phyloP scores from a whole-genome alignment of 2,113 vertebrate species.

The Callipepla californica region DNA sequence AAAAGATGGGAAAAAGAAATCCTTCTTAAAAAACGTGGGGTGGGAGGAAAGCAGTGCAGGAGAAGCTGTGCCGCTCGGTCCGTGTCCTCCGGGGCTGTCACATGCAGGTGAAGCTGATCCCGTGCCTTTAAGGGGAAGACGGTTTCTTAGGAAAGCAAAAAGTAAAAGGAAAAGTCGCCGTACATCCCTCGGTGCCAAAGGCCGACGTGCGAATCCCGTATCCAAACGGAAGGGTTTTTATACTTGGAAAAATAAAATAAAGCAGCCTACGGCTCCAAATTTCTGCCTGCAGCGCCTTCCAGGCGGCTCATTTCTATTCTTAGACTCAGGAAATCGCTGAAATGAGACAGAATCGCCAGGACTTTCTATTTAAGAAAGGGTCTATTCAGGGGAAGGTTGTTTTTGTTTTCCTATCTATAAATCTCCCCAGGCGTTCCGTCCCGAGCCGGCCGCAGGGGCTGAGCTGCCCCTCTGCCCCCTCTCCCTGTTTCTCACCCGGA shows the following conservation, averaged over 20 bases:
- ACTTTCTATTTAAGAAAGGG: conserved; percentile 72
- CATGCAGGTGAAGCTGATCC: conserved; percentile 49
- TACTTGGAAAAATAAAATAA: conserved; percentile 47
- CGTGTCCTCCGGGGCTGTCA: conserved; percentile 48
- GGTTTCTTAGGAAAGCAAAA: not conserved
- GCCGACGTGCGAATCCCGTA: conserved; percentile 51
- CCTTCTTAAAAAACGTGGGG: not conserved
- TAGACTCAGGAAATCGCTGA: conserved; percentile 82
- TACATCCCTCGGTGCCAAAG: conserved; percentile 49
- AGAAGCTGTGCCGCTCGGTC: conserved; percentile 16
- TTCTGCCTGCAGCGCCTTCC: conserved; percentile 76
- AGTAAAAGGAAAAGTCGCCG: conserved; percentile 60
- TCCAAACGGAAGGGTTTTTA: conserved; percentile 34
- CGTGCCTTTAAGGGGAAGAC: conserved; percentile 12
- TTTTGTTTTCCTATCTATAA: conserved; percentile 56
- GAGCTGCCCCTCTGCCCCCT: conserved; percentile 65
- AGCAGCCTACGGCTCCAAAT: conserved; percentile 68
- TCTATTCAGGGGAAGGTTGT: conserved; percentile 67
- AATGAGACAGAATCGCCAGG: conserved; percentile 74
- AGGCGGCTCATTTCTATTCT: conserved; percentile 76
- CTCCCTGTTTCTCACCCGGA: conserved; percentile 65
- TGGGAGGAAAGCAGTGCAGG: conserved; percentile 5
- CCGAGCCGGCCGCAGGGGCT: conserved; percentile 25
- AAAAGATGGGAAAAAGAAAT: not conserved
- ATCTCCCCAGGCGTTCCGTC: conserved; percentile 34